Evolutionary conservation across 2,113 vertebrate species (phyloP).

Genomic region (Erythrolamprus reginae): DNA sequence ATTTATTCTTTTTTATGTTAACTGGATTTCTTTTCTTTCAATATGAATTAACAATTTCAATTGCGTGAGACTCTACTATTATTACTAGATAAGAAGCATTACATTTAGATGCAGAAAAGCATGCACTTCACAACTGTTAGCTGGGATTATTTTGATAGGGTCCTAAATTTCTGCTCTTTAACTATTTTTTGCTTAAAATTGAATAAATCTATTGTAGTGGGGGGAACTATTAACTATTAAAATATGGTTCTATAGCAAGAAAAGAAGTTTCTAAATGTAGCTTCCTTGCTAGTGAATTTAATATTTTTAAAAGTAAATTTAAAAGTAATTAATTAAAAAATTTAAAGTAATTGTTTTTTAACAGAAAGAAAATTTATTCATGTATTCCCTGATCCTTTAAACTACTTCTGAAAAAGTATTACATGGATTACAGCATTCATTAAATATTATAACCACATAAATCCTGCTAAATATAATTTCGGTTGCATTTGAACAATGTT

Average conservation of each 20-base stretch:
- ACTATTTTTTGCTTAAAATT: not conserved
- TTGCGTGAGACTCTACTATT: not conserved
- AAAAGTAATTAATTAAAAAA: not conserved
- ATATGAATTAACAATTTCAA: not conserved
- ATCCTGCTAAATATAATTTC: not conserved
- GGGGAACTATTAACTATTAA: not conserved
- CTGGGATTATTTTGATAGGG: not conserved
- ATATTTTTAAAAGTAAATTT: not conserved
- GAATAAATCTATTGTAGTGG: not conserved
- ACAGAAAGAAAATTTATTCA: not conserved
- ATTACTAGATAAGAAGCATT: not conserved
- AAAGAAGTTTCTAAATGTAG: not conserved
- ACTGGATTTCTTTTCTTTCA: not conserved
- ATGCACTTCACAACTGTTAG: not conserved
- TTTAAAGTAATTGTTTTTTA: not conserved
- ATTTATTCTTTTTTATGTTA: not conserved
- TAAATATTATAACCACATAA: not conserved
- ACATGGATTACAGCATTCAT: not conserved
- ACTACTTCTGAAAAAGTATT: not conserved
- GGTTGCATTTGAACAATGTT: not conserved
- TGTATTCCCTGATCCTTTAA: fast-evolving
- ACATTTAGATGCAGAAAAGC: not conserved
- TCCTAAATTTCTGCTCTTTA: not conserved
- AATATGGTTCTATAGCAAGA: too few species aligned
- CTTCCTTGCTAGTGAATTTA: not conserved